Conservation (phyloP, 2,888 invertebrate genomes). For the Scaptomyza flava region DNA sequence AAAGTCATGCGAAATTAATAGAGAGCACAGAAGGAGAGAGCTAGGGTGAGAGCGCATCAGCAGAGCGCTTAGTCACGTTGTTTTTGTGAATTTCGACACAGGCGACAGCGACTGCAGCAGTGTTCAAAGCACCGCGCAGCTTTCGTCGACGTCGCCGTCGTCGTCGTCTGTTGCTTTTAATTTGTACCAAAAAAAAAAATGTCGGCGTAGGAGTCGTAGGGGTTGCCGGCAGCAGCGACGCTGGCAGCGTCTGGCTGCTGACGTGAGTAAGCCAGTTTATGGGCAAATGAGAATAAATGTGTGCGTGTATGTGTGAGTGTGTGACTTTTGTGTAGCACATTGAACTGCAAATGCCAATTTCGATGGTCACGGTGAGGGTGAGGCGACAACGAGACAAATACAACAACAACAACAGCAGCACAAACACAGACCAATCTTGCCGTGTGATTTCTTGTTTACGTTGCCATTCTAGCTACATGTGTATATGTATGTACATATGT, state of each 20-base stretch:
- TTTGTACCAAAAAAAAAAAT: constrained; percentile 23
- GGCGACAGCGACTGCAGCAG: constrained; percentile 37
- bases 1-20: constrained; percentile 25
- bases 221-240: constrained; percentile 70
- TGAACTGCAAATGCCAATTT: constrained; percentile 78
- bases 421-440: constrained; percentile 39
- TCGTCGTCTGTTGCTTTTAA: constrained; percentile 40
- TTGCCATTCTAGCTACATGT: constrained; percentile 35
- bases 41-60: constrained; percentile 39
- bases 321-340: constrained; percentile 64
- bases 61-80: constrained; percentile 69
- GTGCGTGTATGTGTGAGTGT: constrained; percentile 22
- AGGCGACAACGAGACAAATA: constrained; percentile 35
- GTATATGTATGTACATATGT: constrained; percentile 7
- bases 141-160: background rate
- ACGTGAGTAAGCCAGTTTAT: constrained; percentile 65
- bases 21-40: constrained; percentile 1
- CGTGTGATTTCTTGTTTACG: constrained; percentile 74
- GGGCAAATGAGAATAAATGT: constrained; percentile 38
- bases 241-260: constrained; percentile 63
- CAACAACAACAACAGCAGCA: constrained; percentile 15
- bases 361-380: constrained; percentile 76
- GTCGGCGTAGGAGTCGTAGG: constrained; percentile 63
- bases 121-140: constrained; percentile 3
- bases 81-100: constrained; percentile 72